Evolutionary conservation across 2,797 vertebrate species (phyloP).

Genomic region (Emydoidea blandingii): DNA sequence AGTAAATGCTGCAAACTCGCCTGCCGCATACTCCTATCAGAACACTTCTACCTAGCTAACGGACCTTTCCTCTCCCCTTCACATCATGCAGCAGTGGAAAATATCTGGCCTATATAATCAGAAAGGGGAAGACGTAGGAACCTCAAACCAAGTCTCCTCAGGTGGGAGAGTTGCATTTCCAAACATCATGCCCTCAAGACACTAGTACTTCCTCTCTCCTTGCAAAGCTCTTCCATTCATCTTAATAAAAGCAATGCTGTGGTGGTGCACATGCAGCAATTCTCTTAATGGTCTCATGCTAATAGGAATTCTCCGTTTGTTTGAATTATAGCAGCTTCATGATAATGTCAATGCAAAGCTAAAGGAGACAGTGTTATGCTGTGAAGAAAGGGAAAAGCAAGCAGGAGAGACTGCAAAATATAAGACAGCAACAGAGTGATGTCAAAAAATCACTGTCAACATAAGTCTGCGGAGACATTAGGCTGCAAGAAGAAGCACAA

Average conservation of each 20-base stretch:
- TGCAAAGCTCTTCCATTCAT: background rate
- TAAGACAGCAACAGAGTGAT: background rate
- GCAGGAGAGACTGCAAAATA: background rate
- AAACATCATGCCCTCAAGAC: background rate
- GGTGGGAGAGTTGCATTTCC: background rate
- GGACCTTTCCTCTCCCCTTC: background rate
- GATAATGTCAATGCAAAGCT: slow-evolving; percentile 49
- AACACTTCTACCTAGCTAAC: background rate
- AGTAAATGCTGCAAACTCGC: background rate
- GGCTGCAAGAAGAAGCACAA: slow-evolving; percentile 51
- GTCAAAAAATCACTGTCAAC: background rate
- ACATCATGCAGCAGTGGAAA: background rate
- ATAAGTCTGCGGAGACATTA: background rate
- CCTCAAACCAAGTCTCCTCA: background rate
- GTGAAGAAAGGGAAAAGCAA: slow-evolving; percentile 54
- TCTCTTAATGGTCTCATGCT: background rate
- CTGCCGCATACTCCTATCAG: background rate
- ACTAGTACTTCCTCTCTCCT: background rate
- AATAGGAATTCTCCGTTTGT: slow-evolving; percentile 4
- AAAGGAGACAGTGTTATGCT: slow-evolving; percentile 34
- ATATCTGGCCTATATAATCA: background rate
- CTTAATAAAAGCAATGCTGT: background rate
- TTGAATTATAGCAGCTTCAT: slow-evolving; percentile 51
- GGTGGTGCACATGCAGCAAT: background rate
- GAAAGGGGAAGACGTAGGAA: background rate